Evolutionary conservation across 2,888 invertebrate species (phyloP), one percentile per base, ranked within the genome.

Genomic region (Anthophora plumipes): DNA sequence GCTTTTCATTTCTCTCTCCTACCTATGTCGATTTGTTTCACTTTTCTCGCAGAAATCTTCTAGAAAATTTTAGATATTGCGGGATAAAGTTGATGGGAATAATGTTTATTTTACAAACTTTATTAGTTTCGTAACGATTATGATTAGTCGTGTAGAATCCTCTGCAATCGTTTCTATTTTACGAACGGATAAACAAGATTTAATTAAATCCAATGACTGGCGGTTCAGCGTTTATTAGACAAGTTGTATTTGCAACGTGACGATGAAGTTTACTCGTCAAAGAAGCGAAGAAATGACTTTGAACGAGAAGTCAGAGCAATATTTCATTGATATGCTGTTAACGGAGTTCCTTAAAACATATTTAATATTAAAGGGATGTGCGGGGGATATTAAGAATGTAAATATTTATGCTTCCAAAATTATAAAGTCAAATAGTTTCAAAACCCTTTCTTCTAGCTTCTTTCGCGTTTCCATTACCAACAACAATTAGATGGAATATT

Each of bases 131-230:
- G 17, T 17, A 59, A 9, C 20, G 17, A 9, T n/a, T 12, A 20
- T 41, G 41, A 41, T 37, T 41, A n/a, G 54, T 54, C 11, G 12
- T 2, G 39, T n/a, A 31, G n/a, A 7, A 22, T 41, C 22, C 54
- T 70, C 55, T 22, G 39, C 46, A 46, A 63, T 55, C 48, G 54
- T 25, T 43, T 37, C 22, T 54, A 7, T 69, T 17, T 46, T 22
- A 46, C 39, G 39, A 70, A 75, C 46, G 55, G n/a, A 75, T 70
- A 61, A 75, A 75, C 75, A 71, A 71, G 61, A 22, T 39, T 75
- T 70, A 55, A 69, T 69, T 70, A 75, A 74, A 74, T 74, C 43
- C 52, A 55, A 55, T 50, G 55, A 67, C 71, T 71, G 63, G 41
- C 31, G 63, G 57, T 71, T 63, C 48, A 57, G 54, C 39, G 60